These are phyloP conservation scores for Oceanites oceanicus DNA, from an alignment of 2,113 vertebrate genomes.

Conservation along the genomic window DNA sequence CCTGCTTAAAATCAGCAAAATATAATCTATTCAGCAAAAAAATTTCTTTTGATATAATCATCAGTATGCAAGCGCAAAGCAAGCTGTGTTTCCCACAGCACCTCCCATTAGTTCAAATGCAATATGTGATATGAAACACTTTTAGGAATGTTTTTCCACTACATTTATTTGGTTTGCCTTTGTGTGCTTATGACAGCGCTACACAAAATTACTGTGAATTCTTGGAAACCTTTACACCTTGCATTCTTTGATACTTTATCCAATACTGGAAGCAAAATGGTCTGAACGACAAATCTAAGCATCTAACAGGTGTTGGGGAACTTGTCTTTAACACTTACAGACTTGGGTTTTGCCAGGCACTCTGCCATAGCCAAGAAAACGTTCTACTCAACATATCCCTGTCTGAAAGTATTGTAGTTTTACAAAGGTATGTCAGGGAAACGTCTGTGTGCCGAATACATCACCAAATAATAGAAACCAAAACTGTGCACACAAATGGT, in stretches of 20 bases:
- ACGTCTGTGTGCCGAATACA: background rate
- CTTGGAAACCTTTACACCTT: background rate
- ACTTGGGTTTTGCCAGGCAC: background rate
- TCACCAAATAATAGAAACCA: background rate
- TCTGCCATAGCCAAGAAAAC: background rate
- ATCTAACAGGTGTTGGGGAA: background rate
- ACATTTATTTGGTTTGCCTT: background rate
- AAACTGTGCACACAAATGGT: background rate
- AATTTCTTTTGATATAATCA: background rate
- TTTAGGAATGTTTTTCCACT: background rate
- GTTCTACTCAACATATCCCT: background rate
- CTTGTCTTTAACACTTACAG: background rate
- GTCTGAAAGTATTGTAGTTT: background rate
- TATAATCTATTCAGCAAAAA: background rate
- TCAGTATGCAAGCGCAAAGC: background rate
- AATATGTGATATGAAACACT: background rate
- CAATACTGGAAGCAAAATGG: background rate
- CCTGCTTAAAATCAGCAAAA: background rate
- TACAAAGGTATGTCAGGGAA: background rate
- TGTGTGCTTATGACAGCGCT: background rate
- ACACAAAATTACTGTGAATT: background rate
- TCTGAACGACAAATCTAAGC: background rate
- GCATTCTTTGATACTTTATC: background rate
- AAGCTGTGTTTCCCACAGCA: background rate
- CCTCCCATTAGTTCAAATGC: background rate